Evolutionary conservation across 2,113 vertebrate species (phyloP).

Genomic region (Sylvietta virens): DNA sequence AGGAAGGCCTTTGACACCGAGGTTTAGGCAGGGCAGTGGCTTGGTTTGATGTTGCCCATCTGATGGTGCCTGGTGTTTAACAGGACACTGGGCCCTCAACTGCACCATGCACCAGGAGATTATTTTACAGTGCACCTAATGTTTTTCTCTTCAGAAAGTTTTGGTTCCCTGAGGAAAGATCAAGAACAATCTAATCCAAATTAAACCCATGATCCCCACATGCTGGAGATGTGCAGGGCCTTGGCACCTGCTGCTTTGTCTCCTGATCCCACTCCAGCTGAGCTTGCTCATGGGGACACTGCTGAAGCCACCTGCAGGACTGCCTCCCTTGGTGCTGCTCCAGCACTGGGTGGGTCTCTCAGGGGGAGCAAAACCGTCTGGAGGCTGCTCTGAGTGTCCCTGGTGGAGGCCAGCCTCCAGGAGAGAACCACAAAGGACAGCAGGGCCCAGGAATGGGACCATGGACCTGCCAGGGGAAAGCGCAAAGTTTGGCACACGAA

Average conservation of each 20-base stretch:
- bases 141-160: background rate
- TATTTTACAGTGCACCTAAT: background rate
- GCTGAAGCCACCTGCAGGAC: background rate
- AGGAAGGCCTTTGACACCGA: fast-evolving
- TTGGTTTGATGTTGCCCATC: background rate
- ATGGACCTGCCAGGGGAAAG: background rate
- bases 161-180: background rate
- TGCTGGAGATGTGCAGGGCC: background rate
- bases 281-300: background rate
- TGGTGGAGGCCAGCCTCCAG: background rate
- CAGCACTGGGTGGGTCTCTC: background rate
- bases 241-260: background rate
- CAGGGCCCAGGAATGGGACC: background rate
- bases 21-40: background rate
- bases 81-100: background rate
- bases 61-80: background rate
- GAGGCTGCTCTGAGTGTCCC: background rate
- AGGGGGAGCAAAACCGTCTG: background rate
- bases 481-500: background rate
- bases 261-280: background rate
- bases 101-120: fast-evolving
- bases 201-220: background rate
- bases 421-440: background rate
- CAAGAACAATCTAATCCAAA: background rate
- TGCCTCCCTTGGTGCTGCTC: background rate